Base-by-base conservation (phyloP, 1,140 invertebrate species). In the Aphis craccivora region DNA sequence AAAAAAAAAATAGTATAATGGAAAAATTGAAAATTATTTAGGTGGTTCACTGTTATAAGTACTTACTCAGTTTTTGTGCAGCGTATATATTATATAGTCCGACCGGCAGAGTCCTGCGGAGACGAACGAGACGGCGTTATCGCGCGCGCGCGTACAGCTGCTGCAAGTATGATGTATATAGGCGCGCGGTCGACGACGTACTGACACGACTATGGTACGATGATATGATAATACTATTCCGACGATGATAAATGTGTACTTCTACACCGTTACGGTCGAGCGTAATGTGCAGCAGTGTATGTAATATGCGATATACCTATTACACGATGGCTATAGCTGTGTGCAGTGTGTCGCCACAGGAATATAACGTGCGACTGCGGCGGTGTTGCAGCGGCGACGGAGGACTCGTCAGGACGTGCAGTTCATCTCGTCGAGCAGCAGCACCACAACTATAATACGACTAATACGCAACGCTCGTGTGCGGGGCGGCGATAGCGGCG, bases 371-470 rank as follows among this genome's bases (percentile, higher is more conserved):
- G 40, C 43, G 23, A 87, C 37, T 87, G 84, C 14, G 37, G 40
- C 83, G 23, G 35, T 87, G 25, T 45, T 87, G 20, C 40, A n/a
- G 11, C 40, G 40, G 11, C 30, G 84, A 45, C 84, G 40, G 84
- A 37, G 40, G 76, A 83, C 40, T 86, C 40, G 37, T 30, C 86
- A 87, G 30, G 43, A 48, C 43, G 43, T n/a, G 87, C 35, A 53
- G 87, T 89, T 89, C 45, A 89, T 89, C 48, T 51, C 45, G 30
- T 89, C 87, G n/a, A 87, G 84, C 48, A n/a, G 83, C 35, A 89
- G 84, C 83, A 84, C 83, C 22, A 43, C 83, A 40, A 84, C 60
- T 67, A 67, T 67, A 67, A 67, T 60, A 83, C 81, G 22, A 23
- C 35, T 83, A 37, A 25, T 45, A n/a, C 25, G 40, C 83, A 18